These are phyloP conservation scores for Eulemur albifrons DNA, from an alignment of 2,797 vertebrate species.

Conservation along the genomic window DNA sequence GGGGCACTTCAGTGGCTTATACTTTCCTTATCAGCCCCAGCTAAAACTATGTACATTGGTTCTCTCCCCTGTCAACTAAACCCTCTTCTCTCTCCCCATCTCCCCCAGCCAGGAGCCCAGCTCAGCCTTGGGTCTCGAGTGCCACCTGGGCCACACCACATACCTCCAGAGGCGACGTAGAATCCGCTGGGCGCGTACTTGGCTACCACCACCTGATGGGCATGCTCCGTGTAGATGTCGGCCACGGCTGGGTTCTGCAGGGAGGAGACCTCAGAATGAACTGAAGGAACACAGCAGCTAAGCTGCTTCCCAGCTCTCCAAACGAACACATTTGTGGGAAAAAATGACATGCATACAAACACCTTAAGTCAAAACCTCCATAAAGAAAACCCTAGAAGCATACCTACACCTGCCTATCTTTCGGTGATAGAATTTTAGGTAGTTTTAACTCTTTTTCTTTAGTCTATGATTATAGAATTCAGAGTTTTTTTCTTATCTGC, in stretches of 20 bases:
- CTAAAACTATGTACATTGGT: not conserved
- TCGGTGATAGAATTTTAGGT: not conserved
- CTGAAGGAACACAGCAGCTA: accelerated
- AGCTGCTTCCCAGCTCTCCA: not conserved
- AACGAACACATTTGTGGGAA: not conserved
- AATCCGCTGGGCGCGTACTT: conserved; percentile 97
- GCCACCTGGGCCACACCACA: not conserved
- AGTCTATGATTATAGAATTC: not conserved
- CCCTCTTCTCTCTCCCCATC: accelerated
- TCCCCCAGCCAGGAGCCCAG: not conserved
- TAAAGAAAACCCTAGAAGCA: not conserved
- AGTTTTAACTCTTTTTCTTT: not conserved
- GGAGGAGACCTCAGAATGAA: not conserved
- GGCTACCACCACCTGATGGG: conserved; percentile 94
- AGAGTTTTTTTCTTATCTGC: not conserved
- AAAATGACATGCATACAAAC: not conserved
- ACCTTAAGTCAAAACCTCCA: not conserved
- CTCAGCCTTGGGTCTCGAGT: too few species aligned
- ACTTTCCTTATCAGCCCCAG: not conserved
- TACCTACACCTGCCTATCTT: not conserved
- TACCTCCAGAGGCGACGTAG: conserved; percentile 99
- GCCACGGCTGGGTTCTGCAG: conserved; percentile 95
- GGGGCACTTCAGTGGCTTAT: not conserved
- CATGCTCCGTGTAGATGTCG: conserved; percentile 97
- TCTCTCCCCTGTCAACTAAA: not conserved